A percentile compares a stretch with the other conserved stretches of the same genome.
phyloP scores from a whole-genome alignment of 2,797 vertebrate genomes.

The Enteromius paludinosus region DNA sequence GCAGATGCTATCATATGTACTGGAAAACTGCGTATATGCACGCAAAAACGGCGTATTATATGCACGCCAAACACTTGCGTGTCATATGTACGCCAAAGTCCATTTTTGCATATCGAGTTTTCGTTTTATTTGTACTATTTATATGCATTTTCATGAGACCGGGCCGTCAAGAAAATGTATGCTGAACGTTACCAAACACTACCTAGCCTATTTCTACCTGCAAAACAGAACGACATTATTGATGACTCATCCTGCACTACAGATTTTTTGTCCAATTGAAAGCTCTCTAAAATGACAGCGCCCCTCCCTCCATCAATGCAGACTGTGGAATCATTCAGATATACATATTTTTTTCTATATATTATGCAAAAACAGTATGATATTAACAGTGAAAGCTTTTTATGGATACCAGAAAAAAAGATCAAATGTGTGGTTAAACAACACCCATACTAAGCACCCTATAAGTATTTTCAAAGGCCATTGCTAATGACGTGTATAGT shows the following conservation, averaged over 20 bases:
- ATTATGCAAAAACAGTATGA: background rate
- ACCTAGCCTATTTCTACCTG: background rate
- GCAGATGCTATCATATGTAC: too few relatives aligned
- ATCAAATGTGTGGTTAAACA: background rate
- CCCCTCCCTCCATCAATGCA: background rate
- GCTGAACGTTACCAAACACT: background rate
- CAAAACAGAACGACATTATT: background rate
- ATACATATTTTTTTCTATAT: background rate
- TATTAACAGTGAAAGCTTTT: background rate
- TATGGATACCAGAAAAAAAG: background rate
- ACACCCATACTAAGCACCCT: background rate
- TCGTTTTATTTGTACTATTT: too few relatives aligned
- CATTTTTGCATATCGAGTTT: too few relatives aligned
- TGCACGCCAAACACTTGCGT: too few relatives aligned
- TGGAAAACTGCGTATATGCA: too few relatives aligned
- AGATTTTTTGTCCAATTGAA: conserved; percentile 16
- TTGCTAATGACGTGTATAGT: background rate
- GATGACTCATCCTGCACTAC: conserved; percentile 12
- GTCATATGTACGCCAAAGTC: too few relatives aligned
- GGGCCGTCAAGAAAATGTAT: too few relatives aligned
- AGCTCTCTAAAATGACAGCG: too few relatives aligned
- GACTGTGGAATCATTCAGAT: background rate
- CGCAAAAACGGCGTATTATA: too few relatives aligned
- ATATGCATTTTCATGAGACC: too few relatives aligned
- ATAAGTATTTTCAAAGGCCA: background rate